Evolutionary conservation across 2,888 invertebrate genomes (phyloP), one percentile per base, ranked within the genome.

Genomic region (Tenthredo amoena): DNA sequence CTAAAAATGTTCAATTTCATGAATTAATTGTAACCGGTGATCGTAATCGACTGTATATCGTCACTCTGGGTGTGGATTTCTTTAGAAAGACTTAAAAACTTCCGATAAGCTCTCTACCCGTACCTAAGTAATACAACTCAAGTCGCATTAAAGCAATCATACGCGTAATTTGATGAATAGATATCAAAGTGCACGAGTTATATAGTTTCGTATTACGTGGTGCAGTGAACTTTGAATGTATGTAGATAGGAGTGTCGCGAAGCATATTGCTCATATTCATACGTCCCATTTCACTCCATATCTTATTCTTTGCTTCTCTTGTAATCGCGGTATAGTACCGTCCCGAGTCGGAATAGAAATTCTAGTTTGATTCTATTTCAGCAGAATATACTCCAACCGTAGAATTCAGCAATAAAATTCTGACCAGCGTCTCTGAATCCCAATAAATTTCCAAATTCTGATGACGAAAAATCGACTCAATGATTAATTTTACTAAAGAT

Each of bases 121-220:
- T 76, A 26, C 5, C 26, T 31, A 10, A 12, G 76, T 77, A 55
- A 77, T 18, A 50, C 31, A 55, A 77, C 31, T 68, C 31, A 50
- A 50, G 12, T 18, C 34, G 31, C 12, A 43, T 77, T 77, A 55
- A 50, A 26, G 50, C 50, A 81, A 81, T 58, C 34, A 79, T 58
- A 58, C 77, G 81, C 81, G 81, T 81, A 81, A 81, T 81, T 81
- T 81, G 81, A 81, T 62, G 81, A 81, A 81, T 21, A 81, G 81
- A 62, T 81, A 81, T 37, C 37, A 37, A 55, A 47, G 55, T 79
- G 79, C 58, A 79, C 40, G 34, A 37, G 34, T n/a, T 62, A 58
- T 81, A 81, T 81, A 81, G 81, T 37, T 62, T 62, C 81, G 21
- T 58, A 31, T 81, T 81, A 81, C 62, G 50, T 50, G 15, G 81